Evolutionary conservation across 1,140 invertebrate genomes (phyloP), one percentile per base, ranked within the genome.

Genomic region (Battus philenor): DNA sequence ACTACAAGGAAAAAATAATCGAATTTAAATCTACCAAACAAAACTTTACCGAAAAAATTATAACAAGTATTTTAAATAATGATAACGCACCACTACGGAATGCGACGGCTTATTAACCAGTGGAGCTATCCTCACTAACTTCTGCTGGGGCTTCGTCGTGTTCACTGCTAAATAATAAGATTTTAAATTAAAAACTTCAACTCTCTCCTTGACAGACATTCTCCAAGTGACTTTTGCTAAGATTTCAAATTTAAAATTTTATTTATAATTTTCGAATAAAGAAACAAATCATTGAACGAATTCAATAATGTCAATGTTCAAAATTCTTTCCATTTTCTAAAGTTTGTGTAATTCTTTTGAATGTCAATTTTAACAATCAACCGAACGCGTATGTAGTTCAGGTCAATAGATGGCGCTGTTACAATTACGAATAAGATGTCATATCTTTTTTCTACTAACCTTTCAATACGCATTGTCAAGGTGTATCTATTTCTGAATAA

Each of bases 101-200:
- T 57, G 52, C 11, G 48, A 18, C 1, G 56, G 11, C 50, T 68
- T 75, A 2, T 62, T 22, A 4, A 45, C 43, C 0, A 70, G 45
- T 1, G 75, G 75, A 12, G 73, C 75, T 60, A 82, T 71, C 34
- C 71, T 52, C 22, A 83, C 69, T 15, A 82, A 59, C 49, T 86
- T 84, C 16, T 68, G 69, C 51, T 52, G 64, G 15, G 68, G 54
- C 55, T 81, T 81, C 12, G 48, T 17, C 6, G 46, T n/a, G n/a
- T n/a, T 46, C 32, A 67, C 68, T 69, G 56, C 34, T n/a, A 55
- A 52, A 39, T 44, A 47, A 53, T 20, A 47, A 29, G 50, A 31
- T 47, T 11, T 43, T 46, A 6, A 27, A 4, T 27, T 6, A 27
- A 4, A 48, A 34, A 41, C 13, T 11, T 39, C 10, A 36, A 39